phyloP scores from a whole-genome alignment of 2,113 vertebrate species.

The Malurus cyaneus region DNA sequence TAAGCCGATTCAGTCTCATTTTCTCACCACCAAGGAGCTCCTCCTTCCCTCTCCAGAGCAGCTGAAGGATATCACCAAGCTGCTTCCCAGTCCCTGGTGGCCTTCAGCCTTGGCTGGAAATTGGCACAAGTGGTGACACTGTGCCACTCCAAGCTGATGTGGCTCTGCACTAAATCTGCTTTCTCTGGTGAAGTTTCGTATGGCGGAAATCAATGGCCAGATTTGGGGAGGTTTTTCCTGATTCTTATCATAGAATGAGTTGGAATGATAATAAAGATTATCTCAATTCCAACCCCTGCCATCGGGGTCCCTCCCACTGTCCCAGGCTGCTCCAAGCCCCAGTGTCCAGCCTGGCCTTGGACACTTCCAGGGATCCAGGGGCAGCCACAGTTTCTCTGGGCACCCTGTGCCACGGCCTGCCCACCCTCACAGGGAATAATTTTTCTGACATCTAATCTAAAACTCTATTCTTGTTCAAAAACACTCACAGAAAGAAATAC shows the following conservation, averaged over 20 bases:
- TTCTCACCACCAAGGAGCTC: not conserved
- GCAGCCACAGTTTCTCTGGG: not conserved
- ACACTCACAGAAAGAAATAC: not conserved
- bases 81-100: not conserved
- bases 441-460: not conserved
- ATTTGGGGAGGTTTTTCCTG: not conserved
- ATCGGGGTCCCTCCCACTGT: fast-evolving
- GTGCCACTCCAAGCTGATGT: not conserved
- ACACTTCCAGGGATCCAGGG: not conserved
- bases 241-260: not conserved
- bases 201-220: too few relatives aligned
- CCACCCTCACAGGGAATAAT: not conserved
- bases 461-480: not conserved
- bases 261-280: too few relatives aligned
- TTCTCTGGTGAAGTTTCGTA: not conserved
- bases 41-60: not conserved
- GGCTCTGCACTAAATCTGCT: not conserved
- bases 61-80: not conserved
- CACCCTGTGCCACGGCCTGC: not conserved
- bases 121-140: not conserved
- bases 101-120: not conserved
- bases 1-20: not conserved
- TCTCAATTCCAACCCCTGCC: fast-evolving
- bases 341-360: not conserved
- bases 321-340: not conserved